phyloP scores from a whole-genome alignment of 2,888 invertebrate genomes.

The Metacarcinus magister region DNA sequence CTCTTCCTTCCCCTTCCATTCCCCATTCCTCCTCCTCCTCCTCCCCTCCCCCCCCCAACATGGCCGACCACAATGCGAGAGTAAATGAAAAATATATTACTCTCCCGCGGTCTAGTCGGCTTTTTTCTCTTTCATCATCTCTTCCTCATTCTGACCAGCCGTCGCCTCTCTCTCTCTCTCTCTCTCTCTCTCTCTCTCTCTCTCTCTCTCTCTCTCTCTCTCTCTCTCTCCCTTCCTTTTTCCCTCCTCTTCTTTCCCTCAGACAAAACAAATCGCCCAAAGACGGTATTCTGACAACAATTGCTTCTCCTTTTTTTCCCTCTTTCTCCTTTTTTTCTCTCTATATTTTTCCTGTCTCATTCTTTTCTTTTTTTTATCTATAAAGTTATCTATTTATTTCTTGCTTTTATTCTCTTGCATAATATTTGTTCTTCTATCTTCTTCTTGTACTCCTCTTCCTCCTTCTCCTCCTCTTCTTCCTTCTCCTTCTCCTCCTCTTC shows the following conservation, averaged over 20 bases:
- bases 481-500: neutral
- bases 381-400: neutral
- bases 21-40: neutral
- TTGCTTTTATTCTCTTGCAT: neutral
- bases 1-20: neutral
- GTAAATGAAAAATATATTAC: conserved; percentile 48
- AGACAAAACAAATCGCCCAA: conserved; percentile 19
- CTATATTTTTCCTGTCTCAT: neutral
- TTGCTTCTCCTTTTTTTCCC: neutral
- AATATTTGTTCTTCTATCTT: neutral
- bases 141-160: neutral
- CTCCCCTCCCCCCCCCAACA: neutral
- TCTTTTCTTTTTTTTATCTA: neutral
- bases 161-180: neutral
- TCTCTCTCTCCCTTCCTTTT: neutral
- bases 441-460: conserved; percentile 54
- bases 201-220: conserved; percentile 56
- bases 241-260: neutral
- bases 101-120: conserved; percentile 23
- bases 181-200: conserved; percentile 35
- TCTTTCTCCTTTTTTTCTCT: neutral
- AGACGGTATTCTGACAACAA: neutral
- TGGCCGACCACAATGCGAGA: neutral
- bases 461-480: conserved; percentile 42
- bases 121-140: conserved; percentile 33